These are phyloP conservation scores for Holothuria scabra DNA, from an alignment of 53 echinoderm and acorn worm species.

Conservation along the genomic window DNA sequence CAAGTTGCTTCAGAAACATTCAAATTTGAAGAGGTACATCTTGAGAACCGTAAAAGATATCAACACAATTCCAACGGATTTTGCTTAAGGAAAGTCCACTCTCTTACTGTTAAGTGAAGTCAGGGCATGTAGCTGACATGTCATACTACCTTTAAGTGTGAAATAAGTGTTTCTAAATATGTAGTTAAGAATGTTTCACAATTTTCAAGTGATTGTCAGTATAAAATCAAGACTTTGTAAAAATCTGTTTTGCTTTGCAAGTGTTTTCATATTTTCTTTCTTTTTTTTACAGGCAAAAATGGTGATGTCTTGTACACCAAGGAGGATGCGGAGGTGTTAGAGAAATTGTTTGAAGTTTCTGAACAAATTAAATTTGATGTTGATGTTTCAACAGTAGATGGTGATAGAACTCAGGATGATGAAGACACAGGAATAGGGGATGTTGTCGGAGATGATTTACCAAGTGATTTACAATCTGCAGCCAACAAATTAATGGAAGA, in stretches of 20 bases:
- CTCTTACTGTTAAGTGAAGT: too few relatives aligned
- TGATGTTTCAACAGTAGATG: slow-evolving; percentile 62
- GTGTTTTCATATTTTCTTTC: not conserved
- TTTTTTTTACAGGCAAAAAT: slow-evolving; percentile 80
- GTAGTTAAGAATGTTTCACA: too few relatives aligned
- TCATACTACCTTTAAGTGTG: too few relatives aligned
- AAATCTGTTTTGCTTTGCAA: not conserved
- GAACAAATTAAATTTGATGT: slow-evolving; percentile 75
- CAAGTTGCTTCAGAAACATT: too few relatives aligned
- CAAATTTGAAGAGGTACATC: too few relatives aligned
- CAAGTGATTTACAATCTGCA: slow-evolving; percentile 90
- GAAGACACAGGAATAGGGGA: slow-evolving; percentile 66
- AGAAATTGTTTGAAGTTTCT: slow-evolving; percentile 86
- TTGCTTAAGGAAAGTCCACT: too few relatives aligned
- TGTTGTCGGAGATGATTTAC: slow-evolving; percentile 82
- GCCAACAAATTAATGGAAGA: slow-evolving; percentile 91
- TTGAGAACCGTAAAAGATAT: too few relatives aligned
- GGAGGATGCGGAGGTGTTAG: slow-evolving; percentile 92
- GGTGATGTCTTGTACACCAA: slow-evolving; percentile 89
- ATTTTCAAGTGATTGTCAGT: too few relatives aligned
- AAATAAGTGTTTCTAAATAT: too few relatives aligned
- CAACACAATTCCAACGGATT: too few relatives aligned
- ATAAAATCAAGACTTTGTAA: too few relatives aligned
- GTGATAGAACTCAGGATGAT: slow-evolving; percentile 60
- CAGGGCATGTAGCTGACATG: too few relatives aligned